phyloP scores from a whole-genome alignment of 2,113 vertebrate genomes.

The mouse (Mus musculus) region GRCm39 chr16:30217001-30217500 shows the following conservation, averaged over 20 bases:
- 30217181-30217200: not conserved
- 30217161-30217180: not conserved
- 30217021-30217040: no score
- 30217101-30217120: not conserved
- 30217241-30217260: not conserved
- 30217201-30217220: not conserved
- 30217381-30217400: not conserved
- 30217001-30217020: no score
- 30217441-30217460: not conserved
- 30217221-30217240: not conserved
- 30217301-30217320: not conserved
- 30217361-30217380: not conserved
- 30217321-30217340: not conserved
- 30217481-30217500: not conserved
- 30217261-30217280: not conserved
- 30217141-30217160: not conserved
- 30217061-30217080: not conserved
- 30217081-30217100: not conserved
- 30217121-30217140: not conserved
- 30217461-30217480: not conserved
- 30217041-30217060: accelerated
- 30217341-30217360: not conserved
- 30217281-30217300: not conserved
- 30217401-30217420: not conserved
- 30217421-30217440: not conserved